Base-by-base conservation (phyloP, 2,113 vertebrate genomes). In the Pomatorhinus ruficollis region DNA sequence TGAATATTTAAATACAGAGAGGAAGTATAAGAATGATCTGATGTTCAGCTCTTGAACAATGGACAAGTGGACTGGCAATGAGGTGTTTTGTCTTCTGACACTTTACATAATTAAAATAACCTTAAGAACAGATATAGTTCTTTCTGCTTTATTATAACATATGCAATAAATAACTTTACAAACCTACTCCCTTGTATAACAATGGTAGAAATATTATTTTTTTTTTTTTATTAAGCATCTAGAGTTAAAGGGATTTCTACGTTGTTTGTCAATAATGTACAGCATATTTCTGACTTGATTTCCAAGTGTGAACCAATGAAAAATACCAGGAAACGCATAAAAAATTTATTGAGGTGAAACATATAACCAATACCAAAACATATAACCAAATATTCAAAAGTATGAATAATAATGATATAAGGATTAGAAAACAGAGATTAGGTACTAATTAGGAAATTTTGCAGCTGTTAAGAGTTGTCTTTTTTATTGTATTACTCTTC, bases 271-370 rank as follows among this genome's bases (percentile, higher is more conserved):
- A 57, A n/a, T 53, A 78, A 53, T 6, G 3, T 86, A 3, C 10
- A 70, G 5, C 4, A 15, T 30, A 27, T 59, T 83, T 90, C 37
- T 60, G 8, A 37, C 13, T 50, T 77, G 5, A 52, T 83, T 83
- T 68, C 28, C 54, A 64, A 71, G 15, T 0, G 1, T 63, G 14
- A 83, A 24, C 12, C 60, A 70, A 75, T 19, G 49, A 45, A 95
- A 96, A 89, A 87, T 89, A 81, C 1, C 17, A 85, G 19, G 17
- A 57, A 91, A 95, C 94, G 23, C 52, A 84, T 22, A 96, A 96
- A 88, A 25, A 64, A 15, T 0, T 45, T 39, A 49, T 37, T 20
- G 19, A 82, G 2, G 11, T 50, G 31, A 80, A 80, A 33, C 15
- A 61, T 49, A 74, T 56, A 76, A 71, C 6, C 3, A 53, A 50